Conservation (phyloP, 1,140 invertebrate species). For the Camponotus floridanus region DNA sequence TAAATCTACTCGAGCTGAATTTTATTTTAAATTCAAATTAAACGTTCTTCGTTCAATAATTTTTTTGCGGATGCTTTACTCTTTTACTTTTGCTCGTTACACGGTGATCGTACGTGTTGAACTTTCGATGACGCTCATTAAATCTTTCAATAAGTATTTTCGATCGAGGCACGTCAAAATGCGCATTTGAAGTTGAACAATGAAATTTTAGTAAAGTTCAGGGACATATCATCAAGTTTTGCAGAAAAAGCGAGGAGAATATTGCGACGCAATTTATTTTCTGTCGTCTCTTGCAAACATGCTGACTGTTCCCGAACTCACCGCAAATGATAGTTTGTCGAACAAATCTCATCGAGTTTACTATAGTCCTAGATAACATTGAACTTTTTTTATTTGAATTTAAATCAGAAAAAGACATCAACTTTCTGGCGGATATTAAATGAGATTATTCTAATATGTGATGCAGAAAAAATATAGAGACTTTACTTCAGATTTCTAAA, state of each 20-base stretch:
- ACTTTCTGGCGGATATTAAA: not conserved
- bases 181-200: not conserved
- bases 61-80: not conserved
- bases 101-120: not conserved
- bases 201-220: conserved; percentile 12
- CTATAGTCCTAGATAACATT: not conserved
- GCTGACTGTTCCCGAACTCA: conserved; percentile 12
- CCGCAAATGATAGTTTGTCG: conserved; percentile 18
- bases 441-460: not conserved
- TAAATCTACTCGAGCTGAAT: not conserved
- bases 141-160: not conserved
- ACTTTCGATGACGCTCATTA: not conserved
- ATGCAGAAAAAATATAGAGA: not conserved
- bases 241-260: not conserved
- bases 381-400: not conserved
- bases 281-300: conserved; percentile 7
- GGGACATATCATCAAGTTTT: not conserved
- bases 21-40: not conserved
- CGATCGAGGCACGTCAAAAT: not conserved
- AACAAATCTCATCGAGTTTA: conserved; percentile 4
- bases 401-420: not conserved
- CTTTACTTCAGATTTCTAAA: not conserved
- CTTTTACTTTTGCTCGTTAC: not conserved
- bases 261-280: conserved; percentile 37
- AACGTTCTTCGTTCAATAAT: not conserved